Percentiles rank a stretch among this genome's conserved stretches.
phyloP scores from a whole-genome alignment of 2,113 vertebrate species.

The Quiscalus mexicanus region DNA sequence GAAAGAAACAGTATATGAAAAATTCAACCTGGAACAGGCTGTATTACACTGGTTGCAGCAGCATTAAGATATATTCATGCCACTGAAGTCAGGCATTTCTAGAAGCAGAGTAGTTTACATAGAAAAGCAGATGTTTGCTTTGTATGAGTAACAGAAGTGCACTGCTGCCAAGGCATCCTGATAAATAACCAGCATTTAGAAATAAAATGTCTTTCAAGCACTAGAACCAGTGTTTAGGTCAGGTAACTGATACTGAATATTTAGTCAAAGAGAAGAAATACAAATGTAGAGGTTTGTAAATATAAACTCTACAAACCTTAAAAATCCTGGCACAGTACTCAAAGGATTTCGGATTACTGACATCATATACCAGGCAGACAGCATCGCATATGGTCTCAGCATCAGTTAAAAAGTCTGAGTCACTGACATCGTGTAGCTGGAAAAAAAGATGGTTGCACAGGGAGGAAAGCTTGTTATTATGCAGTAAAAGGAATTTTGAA shows the following conservation, averaged over 20 bases:
- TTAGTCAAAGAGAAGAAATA: background rate
- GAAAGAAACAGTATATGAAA: background rate
- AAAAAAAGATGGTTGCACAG: background rate
- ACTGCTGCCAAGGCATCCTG: background rate
- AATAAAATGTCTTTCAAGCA: background rate
- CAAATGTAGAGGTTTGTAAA: background rate
- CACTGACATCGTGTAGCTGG: slow-evolving; percentile 92
- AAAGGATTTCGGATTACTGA: slow-evolving; percentile 92
- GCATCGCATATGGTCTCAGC: slow-evolving; percentile 89
- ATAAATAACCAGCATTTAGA: background rate
- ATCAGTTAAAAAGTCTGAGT: slow-evolving; percentile 90
- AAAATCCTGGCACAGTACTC: slow-evolving; percentile 95
- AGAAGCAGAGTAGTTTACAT: background rate
- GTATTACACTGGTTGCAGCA: background rate
- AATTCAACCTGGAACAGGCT: background rate
- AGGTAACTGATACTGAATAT: background rate
- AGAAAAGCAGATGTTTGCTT: background rate
- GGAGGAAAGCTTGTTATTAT: background rate
- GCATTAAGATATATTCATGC: background rate
- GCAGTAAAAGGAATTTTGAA: background rate
- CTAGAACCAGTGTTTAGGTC: background rate
- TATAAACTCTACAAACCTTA: slow-evolving; percentile 84
- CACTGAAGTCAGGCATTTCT: background rate
- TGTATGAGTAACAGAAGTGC: background rate
- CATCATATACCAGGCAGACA: slow-evolving; percentile 93